These are phyloP conservation scores for Drosophila lacertosa DNA, from an alignment of 1,140 invertebrate genomes.

Conservation along the genomic window DNA sequence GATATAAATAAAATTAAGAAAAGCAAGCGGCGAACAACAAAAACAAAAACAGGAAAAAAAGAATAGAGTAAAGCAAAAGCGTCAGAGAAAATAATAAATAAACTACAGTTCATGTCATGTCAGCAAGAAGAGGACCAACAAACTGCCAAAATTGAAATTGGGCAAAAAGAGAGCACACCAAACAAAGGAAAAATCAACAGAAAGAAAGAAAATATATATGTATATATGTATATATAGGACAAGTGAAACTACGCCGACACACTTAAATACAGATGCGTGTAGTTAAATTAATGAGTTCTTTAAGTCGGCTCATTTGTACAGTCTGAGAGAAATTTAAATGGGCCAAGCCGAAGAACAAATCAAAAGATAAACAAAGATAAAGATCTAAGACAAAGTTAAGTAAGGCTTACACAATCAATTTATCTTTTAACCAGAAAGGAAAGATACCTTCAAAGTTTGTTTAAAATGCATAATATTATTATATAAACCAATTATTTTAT, in stretches of 20 bases:
- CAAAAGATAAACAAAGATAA: too few relatives aligned
- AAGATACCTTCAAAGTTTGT: too few relatives aligned
- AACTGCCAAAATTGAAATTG: slow-evolving; percentile 36
- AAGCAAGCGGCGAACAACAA: slow-evolving; percentile 11
- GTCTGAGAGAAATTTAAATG: slow-evolving; percentile 32
- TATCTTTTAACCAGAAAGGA: too few relatives aligned
- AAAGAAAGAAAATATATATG: background rate
- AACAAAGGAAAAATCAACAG: slow-evolving; percentile 3
- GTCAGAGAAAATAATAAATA: slow-evolving; percentile 53
- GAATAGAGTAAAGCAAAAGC: slow-evolving; percentile 1
- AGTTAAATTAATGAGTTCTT: slow-evolving; percentile 50
- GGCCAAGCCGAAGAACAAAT: background rate
- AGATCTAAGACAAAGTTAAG: too few relatives aligned
- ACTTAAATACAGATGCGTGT: slow-evolving; percentile 31
- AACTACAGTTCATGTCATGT: slow-evolving; percentile 58
- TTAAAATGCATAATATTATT: too few relatives aligned
- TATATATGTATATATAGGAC: too few relatives aligned
- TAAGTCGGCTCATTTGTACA: slow-evolving; percentile 39
- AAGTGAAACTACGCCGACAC: slow-evolving; percentile 20
- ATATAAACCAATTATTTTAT: too few relatives aligned
- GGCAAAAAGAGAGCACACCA: slow-evolving; percentile 5
- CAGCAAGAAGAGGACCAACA: slow-evolving; percentile 40
- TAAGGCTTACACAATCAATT: too few relatives aligned
- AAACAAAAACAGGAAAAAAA: background rate
- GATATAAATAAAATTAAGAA: slow-evolving; percentile 54